phyloP scores from a whole-genome alignment of 2,888 invertebrate genomes.

The Metallyticus violacea region DNA sequence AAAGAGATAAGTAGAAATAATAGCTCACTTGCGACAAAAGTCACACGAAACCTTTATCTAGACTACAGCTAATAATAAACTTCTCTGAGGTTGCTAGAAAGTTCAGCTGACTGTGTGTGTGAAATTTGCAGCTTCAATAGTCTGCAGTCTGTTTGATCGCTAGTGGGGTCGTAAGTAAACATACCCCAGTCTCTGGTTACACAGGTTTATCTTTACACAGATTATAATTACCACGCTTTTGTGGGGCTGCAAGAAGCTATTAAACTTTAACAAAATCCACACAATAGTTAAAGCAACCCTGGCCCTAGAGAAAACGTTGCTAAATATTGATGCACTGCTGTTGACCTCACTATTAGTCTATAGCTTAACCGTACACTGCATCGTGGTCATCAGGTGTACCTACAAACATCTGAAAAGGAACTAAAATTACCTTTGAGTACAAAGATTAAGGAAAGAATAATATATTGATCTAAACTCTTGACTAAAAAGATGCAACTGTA shows the following conservation, averaged over 20 bases:
- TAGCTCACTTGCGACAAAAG: neutral
- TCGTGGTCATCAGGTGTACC: too few species aligned
- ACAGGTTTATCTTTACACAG: neutral
- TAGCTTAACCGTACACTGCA: too few species aligned
- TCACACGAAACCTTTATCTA: too few species aligned
- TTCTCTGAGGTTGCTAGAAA: too few species aligned
- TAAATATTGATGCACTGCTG: neutral
- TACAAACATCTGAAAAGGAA: too few species aligned
- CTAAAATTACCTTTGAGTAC: too few species aligned
- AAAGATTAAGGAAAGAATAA: too few species aligned
- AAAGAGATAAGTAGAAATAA: too few species aligned
- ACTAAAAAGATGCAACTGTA: too few species aligned
- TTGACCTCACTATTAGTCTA: too few species aligned
- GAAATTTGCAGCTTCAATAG: neutral
- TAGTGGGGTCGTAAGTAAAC: neutral
- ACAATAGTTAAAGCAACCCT: neutral
- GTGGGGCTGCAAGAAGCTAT: neutral
- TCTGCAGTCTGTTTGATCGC: neutral
- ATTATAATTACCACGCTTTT: neutral
- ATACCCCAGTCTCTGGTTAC: neutral
- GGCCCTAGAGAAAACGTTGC: neutral
- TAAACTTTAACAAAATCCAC: neutral
- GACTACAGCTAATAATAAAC: too few species aligned
- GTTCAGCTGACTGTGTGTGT: neutral
- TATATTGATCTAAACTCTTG: too few species aligned